A percentile compares a stretch with the other conserved stretches of the same genome.
phyloP scores from a whole-genome alignment of 2,888 invertebrate genomes.

The Rhimphoctona megacephalus region DNA sequence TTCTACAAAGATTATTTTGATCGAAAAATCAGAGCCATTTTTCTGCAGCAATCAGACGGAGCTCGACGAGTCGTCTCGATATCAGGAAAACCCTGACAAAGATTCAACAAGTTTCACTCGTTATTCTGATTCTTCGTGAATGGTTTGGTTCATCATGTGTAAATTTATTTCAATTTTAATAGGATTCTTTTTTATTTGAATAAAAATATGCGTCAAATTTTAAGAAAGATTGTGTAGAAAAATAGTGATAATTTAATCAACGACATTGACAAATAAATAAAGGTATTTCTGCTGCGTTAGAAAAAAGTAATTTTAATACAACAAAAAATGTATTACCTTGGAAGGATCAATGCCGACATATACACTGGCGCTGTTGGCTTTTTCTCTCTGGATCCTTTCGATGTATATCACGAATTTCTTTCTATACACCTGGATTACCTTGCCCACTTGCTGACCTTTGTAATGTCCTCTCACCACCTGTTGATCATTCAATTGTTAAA shows the following conservation, averaged over 20 bases:
- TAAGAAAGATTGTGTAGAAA: background rate
- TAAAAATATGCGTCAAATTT: background rate
- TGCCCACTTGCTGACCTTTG: conserved; percentile 99
- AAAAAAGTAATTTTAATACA: background rate
- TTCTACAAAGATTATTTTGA: background rate
- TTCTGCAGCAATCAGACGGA: conserved; percentile 86
- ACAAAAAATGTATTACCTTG: conserved; percentile 88
- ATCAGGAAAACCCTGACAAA: conserved; percentile 85
- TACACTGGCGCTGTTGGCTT: conserved; percentile 99
- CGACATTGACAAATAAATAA: background rate
- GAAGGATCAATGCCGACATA: conserved; percentile 99
- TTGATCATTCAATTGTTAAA: conserved; percentile 48
- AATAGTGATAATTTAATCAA: background rate
- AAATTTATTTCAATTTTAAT: conserved; percentile 24
- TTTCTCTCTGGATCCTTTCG: conserved; percentile 99
- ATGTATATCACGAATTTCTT: conserved; percentile 99
- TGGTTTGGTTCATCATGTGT: conserved; percentile 88
- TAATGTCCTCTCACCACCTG: conserved; percentile 99
- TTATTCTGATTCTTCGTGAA: conserved; percentile 86
- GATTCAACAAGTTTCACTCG: conserved; percentile 80
- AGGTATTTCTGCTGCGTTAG: background rate
- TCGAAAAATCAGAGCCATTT: conserved; percentile 88
- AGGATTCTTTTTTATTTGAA: background rate
- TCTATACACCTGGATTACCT: conserved; percentile 99
- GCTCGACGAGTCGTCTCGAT: conserved; percentile 78